Conservation (phyloP, 1,140 invertebrate genomes). For the Oryctes rhinoceros region DNA sequence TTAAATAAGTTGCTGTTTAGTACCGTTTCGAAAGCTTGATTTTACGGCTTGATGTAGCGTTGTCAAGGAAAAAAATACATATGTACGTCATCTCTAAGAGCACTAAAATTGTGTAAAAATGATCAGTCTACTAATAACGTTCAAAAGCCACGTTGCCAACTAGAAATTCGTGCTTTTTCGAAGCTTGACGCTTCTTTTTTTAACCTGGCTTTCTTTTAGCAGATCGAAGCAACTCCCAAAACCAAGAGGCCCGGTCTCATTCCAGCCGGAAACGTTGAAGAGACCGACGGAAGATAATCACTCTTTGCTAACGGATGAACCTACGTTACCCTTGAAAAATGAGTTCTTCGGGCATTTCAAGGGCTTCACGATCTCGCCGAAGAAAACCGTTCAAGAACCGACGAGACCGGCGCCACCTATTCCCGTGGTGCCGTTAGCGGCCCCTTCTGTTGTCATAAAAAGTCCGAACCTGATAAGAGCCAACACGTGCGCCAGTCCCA, state of each 20-base stretch:
- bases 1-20: too few species aligned
- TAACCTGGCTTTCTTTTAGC: slow-evolving; percentile 13
- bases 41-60: too few species aligned
- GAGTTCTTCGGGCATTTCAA: slow-evolving; percentile 85
- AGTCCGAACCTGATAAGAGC: slow-evolving; percentile 54
- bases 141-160: too few species aligned
- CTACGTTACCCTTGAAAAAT: slow-evolving; percentile 61
- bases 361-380: slow-evolving; percentile 79
- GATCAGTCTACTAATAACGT: too few species aligned
- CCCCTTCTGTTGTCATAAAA: slow-evolving; percentile 60
- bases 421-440: slow-evolving; percentile 58
- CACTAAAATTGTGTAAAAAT: too few species aligned
- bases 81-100: too few species aligned
- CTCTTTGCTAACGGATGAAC: slow-evolving; percentile 59
- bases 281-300: slow-evolving; percentile 65
- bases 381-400: slow-evolving; percentile 62
- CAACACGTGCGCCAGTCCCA: slow-evolving; percentile 50
- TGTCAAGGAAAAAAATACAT: too few species aligned
- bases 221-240: slow-evolving; percentile 61
- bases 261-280: slow-evolving; percentile 65
- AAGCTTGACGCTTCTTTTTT: background rate
- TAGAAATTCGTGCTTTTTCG: too few species aligned
- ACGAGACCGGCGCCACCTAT: slow-evolving; percentile 63
- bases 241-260: slow-evolving; percentile 65
- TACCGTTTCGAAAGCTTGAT: too few species aligned